Evolutionary conservation across 1,140 invertebrate species (phyloP), one percentile per base, ranked within the genome.

Genomic region (Vanessa tameamea): DNA sequence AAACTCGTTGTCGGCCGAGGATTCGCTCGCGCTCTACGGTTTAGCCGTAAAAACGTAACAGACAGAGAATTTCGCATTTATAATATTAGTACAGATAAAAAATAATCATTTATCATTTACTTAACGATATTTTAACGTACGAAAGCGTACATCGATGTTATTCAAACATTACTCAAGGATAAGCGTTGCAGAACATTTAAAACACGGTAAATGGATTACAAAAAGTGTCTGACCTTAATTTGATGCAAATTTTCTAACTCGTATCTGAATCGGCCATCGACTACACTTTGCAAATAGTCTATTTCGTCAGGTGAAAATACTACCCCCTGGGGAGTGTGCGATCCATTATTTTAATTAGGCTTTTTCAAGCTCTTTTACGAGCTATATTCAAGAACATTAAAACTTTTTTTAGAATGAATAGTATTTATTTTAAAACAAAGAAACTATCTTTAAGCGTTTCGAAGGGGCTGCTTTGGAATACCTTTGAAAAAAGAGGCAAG

Each of bases 221-320:
- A 76, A 80, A 74, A 72, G 64, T 53, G 55, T 48, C 31, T 80
- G 81, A 79, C 82, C 82, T 82, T 82, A 84, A 84, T 82, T 79
- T 76, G 55, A 80, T 81, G 75, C 68, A 80, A 81, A 82, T 80
- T 73, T 76, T 53, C 69, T 68, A 63, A 63, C 64, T 15, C 69
- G 55, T 78, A 78, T 76, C 72, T 59, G 43, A 26, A 51, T 53
- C 67, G 47, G 55, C 55, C 64, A 73, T 73, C 65, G 59, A 61
- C 14, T 55, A 13, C 31, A 68, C 15, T 47, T 20, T 20, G 47
- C 47, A 57, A 23, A 15, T 12, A 72, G 51, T 66, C 57, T 66
- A 73, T 73, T 73, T 73, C 72, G 65, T 68, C 65, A 68, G 72
- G 72, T 57, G 48, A 63, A 73, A 68, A 67, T 68, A 68, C 37